Evolutionary conservation across 2,797 vertebrate genomes (phyloP).

Genomic region (Eutrigla gurnardus): DNA sequence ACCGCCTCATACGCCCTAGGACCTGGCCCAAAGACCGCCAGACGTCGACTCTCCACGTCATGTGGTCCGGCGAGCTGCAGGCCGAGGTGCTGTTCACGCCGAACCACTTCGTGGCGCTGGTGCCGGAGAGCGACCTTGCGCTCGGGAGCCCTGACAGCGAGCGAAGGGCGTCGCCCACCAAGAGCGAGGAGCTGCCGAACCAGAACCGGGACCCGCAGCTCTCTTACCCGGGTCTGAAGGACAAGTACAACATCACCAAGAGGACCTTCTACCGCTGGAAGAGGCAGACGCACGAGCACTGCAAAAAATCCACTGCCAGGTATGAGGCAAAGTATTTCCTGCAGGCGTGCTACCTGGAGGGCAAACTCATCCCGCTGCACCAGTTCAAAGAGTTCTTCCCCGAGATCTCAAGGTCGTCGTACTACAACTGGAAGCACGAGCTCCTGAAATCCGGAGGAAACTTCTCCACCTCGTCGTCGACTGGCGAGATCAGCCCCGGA

Average conservation of each 20-base stretch:
- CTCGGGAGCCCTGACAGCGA: conserved; percentile 69
- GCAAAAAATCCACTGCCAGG: conserved; percentile 90
- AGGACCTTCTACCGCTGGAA: conserved; percentile 97
- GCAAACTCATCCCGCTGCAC: conserved; percentile 89
- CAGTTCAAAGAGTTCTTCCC: conserved; percentile 94
- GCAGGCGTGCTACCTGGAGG: conserved; percentile 90
- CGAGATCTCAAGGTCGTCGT: conserved; percentile 93
- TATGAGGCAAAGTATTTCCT: conserved; percentile 96
- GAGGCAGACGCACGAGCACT: conserved; percentile 91
- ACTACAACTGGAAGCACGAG: conserved; percentile 98
- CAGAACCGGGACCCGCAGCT: conserved; percentile 84
- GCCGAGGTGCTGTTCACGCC: conserved; percentile 88
- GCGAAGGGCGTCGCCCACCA: conserved; percentile 70
- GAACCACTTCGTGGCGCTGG: conserved; percentile 91
- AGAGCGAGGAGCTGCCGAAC: conserved; percentile 83
- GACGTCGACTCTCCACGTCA: conserved; percentile 90
- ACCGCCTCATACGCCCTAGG: conserved; percentile 92
- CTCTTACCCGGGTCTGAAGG: conserved; percentile 89
- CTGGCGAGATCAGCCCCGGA: conserved; percentile 78
- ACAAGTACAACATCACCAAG: conserved; percentile 92
- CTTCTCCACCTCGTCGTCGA: conserved; percentile 75
- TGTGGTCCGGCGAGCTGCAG: conserved; percentile 94
- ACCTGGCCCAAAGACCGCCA: conserved; percentile 73
- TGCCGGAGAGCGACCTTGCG: conserved; percentile 84
- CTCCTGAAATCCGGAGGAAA: conserved; percentile 82